Evolutionary conservation across 2,797 vertebrate species (phyloP).

Genomic region (Rhinella marina): DNA sequence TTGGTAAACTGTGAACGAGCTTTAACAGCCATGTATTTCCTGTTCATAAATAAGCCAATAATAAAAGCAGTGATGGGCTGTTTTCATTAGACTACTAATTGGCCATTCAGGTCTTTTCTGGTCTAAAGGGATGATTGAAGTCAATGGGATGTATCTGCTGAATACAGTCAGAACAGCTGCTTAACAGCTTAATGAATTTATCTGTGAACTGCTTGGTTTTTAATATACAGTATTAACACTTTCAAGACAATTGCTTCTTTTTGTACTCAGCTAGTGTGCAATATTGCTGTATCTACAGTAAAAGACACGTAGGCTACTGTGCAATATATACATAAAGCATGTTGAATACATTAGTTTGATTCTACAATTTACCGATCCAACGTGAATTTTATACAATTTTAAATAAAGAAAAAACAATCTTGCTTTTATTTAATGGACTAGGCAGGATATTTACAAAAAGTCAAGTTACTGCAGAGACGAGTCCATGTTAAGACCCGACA

Average conservation of each 20-base stretch:
- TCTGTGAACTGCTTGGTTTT: constrained; percentile 17
- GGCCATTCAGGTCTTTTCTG: constrained; percentile 43
- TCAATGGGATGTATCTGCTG: constrained; percentile 51
- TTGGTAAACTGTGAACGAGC: constrained; percentile 14
- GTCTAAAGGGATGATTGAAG: constrained; percentile 50
- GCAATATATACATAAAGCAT: not conserved
- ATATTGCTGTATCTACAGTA: not conserved
- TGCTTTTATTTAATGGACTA: no score
- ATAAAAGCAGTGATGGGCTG: constrained; percentile 24
- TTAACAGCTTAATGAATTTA: constrained; percentile 46
- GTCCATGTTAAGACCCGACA: not conserved
- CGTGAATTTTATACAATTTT: not conserved
- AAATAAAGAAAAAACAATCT: no score
- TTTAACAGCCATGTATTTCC: constrained; percentile 11
- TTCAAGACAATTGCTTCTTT: not conserved
- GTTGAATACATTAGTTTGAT: not conserved
- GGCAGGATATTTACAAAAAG: not conserved
- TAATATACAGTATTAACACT: constrained; percentile 32
- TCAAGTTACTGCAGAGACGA: not conserved
- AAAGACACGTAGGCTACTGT: not conserved
- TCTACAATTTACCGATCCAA: not conserved
- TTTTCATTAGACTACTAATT: constrained; percentile 47
- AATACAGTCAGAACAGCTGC: constrained; percentile 39
- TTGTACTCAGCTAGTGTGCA: not conserved
- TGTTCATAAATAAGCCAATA: constrained; percentile 37